Conservation (phyloP, 2,888 invertebrate genomes). For the Belgica antarctica region DNA sequence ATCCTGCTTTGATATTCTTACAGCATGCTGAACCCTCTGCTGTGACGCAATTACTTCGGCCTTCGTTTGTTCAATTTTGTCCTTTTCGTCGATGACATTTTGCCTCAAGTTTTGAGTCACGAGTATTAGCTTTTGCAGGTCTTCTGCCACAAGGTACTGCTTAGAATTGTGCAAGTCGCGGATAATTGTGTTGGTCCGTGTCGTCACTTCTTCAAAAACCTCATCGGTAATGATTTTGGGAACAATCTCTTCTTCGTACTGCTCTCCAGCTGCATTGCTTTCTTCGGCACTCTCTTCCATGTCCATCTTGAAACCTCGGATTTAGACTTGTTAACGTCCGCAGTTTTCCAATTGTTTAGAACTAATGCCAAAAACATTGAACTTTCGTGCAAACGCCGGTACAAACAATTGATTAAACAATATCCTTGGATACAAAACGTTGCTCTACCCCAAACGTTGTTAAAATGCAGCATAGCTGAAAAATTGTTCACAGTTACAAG, state of each 20-base stretch:
- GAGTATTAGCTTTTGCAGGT: slow-evolving; percentile 44
- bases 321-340: not conserved
- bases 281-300: slow-evolving; percentile 45
- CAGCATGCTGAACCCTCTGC: slow-evolving; percentile 48
- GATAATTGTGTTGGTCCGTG: slow-evolving; percentile 49
- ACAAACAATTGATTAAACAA: not conserved
- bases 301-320: slow-evolving; percentile 39
- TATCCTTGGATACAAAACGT: not conserved
- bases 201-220: slow-evolving; percentile 49
- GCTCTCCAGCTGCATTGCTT: slow-evolving; percentile 32
- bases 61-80: slow-evolving; percentile 48
- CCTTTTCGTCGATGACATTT: slow-evolving; percentile 40
- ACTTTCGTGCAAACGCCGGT: not conserved
- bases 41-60: slow-evolving; percentile 49
- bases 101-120: slow-evolving; percentile 44
- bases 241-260: slow-evolving; percentile 53
- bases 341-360: not conserved
- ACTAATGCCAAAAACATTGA: not conserved
- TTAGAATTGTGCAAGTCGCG: slow-evolving; percentile 45
- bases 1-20: slow-evolving; percentile 50
- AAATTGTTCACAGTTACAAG: too few species aligned
- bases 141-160: slow-evolving; percentile 44
- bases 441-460: too few species aligned
- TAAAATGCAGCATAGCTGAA: too few species aligned
- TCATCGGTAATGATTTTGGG: slow-evolving; percentile 54